A percentile compares a stretch with the other conserved stretches of the same genome.
These are phyloP conservation scores for Oostethus manadensis DNA, from an alignment of 2,113 vertebrate species.

Conservation along the genomic window DNA sequence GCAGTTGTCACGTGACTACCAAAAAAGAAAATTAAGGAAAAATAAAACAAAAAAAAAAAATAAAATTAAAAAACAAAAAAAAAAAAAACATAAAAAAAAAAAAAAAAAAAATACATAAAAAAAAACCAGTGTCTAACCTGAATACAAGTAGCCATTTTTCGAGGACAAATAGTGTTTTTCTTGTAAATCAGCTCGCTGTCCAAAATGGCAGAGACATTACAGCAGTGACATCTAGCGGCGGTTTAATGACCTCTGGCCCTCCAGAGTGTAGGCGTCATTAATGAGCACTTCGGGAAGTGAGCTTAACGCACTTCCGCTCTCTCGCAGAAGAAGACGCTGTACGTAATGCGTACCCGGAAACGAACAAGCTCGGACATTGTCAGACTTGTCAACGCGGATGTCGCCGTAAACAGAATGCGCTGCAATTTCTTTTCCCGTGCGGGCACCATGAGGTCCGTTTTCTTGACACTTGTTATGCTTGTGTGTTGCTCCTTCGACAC, in stretches of 20 bases:
- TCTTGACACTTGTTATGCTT: neutral
- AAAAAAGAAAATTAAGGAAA: no score
- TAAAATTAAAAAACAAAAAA: no score
- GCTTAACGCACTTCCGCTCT: no score
- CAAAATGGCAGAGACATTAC: neutral
- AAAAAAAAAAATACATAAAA: no score
- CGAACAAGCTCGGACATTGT: neutral
- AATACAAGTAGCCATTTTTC: neutral
- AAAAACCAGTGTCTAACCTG: no score
- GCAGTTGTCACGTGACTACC: no score
- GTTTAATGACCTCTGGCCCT: neutral
- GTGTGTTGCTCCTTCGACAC: slow-evolving; percentile 7
- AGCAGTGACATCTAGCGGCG: neutral
- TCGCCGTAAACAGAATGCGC: neutral
- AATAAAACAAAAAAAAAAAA: no score
- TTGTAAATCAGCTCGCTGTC: neutral
- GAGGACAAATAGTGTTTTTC: neutral
- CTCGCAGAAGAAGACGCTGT: slow-evolving; percentile 31
- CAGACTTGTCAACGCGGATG: slow-evolving; percentile 16
- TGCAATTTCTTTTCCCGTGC: neutral
- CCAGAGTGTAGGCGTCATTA: slow-evolving; percentile 5
- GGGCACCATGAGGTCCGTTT: slow-evolving; percentile 33
- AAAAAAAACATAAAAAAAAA: no score
- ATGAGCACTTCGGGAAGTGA: neutral
- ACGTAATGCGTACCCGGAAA: slow-evolving; percentile 40